Conservation (phyloP, 2,797 vertebrate species). For the Gorsachius magnificus region DNA sequence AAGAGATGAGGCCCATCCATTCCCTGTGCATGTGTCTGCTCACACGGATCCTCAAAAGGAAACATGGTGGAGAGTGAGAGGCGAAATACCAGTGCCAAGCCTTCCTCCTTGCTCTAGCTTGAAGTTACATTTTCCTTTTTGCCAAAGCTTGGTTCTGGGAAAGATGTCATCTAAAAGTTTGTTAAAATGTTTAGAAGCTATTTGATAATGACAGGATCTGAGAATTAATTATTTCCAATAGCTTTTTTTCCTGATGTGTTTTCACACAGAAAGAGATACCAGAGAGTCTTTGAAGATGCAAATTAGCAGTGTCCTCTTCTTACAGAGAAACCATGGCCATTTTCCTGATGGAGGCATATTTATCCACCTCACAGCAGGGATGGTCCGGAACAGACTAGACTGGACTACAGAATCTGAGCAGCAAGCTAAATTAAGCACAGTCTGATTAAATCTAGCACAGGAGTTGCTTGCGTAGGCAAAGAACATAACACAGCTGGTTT, state of each 20-base stretch:
- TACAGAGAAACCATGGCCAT: neutral
- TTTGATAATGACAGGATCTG: neutral
- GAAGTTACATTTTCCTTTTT: neutral
- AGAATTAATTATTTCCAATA: neutral
- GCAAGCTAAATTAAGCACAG: neutral
- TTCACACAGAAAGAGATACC: neutral
- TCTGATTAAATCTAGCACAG: neutral
- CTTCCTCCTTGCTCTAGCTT: neutral
- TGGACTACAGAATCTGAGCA: neutral
- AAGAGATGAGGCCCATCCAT: accelerated
- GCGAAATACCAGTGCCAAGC: neutral
- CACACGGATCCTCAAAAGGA: neutral
- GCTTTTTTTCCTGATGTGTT: neutral
- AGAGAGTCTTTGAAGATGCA: neutral
- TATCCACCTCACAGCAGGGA: neutral
- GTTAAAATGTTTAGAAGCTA: neutral
- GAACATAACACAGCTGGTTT: neutral
- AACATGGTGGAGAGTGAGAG: neutral
- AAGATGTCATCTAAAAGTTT: neutral
- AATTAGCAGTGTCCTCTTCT: neutral
- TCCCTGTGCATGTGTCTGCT: neutral
- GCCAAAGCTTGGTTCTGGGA: neutral
- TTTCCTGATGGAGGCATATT: neutral
- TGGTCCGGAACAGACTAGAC: neutral
- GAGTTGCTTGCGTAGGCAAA: neutral